These are phyloP conservation scores for Achlya flavicornis DNA, from an alignment of 2,888 invertebrate species.

Conservation along the genomic window DNA sequence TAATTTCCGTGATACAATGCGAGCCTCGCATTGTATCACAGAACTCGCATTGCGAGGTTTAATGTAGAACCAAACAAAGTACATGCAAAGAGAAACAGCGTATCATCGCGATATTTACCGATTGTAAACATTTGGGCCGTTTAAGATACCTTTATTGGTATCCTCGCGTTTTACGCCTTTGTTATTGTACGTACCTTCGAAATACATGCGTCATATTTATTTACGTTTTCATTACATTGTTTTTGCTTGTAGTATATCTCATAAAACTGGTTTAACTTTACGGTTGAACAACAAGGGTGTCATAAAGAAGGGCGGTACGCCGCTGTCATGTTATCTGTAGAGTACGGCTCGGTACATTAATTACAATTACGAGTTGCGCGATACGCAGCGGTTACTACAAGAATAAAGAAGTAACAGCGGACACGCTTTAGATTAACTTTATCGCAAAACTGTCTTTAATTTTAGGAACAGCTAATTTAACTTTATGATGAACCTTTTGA, in stretches of 20 bases:
- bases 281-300: conserved; percentile 52
- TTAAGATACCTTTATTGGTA: not conserved
- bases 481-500: not conserved
- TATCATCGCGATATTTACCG: not conserved
- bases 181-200: not conserved
- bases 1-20: not conserved
- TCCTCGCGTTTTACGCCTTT: not conserved
- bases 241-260: conserved; percentile 37
- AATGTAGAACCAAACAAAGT: not conserved
- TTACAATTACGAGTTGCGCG: conserved; percentile 55
- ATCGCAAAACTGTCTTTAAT: conserved; percentile 6
- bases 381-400: conserved; percentile 16
- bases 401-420: conserved; percentile 11
- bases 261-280: conserved; percentile 49
- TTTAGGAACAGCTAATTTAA: conserved; percentile 1
- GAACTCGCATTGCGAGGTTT: too few relatives aligned
- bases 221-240: conserved; percentile 37
- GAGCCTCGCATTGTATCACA: too few relatives aligned
- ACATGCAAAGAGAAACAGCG: not conserved
- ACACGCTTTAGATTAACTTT: conserved; percentile 9
- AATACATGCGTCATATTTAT: conserved; percentile 2
- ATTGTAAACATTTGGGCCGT: not conserved
- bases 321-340: conserved; percentile 46
- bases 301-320: conserved; percentile 55
- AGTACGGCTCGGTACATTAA: conserved; percentile 51